Percentiles rank a stretch among this genome's conserved stretches.
phyloP scores from a whole-genome alignment of 2,888 invertebrate species.

The Andrena praecox region DNA sequence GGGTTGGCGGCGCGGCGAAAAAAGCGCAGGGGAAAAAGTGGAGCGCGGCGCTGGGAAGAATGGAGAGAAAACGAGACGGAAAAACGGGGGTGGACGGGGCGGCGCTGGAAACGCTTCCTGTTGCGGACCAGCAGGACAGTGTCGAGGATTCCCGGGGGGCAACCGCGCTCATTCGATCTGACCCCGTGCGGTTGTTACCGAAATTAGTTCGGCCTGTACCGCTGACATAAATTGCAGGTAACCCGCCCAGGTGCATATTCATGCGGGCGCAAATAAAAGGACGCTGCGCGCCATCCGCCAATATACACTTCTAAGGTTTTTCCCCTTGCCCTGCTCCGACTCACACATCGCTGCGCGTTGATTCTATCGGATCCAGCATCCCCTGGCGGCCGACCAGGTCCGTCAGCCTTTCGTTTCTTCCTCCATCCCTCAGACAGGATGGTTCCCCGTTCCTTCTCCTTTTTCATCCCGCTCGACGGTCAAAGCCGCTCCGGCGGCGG shows the following conservation, averaged over 20 bases:
- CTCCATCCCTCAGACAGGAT: background rate
- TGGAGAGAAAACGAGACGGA: conserved; percentile 49
- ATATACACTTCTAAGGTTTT: conserved; percentile 14
- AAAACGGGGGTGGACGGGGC: conserved; percentile 36
- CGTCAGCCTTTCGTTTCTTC: conserved; percentile 1
- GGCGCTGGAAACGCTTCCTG: conserved; percentile 63
- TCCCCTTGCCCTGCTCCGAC: background rate
- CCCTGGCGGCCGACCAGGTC: background rate
- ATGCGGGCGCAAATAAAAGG: conserved; percentile 42
- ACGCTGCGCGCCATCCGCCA: background rate
- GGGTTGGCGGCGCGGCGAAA: conserved; percentile 3
- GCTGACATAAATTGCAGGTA: conserved; percentile 83
- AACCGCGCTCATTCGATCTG: conserved; percentile 79
- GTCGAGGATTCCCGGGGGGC: conserved; percentile 75
- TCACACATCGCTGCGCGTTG: background rate
- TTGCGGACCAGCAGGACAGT: conserved; percentile 69
- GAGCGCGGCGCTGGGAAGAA: conserved; percentile 48
- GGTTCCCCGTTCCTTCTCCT: background rate
- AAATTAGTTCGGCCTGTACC: conserved; percentile 83
- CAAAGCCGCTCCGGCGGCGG: background rate
- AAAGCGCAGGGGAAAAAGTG: conserved; percentile 54
- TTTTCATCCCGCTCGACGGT: background rate
- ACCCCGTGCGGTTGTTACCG: conserved; percentile 83
- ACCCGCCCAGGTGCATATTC: conserved; percentile 73
- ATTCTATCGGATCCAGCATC: conserved; percentile 31